Percentiles rank a stretch among this genome's conserved stretches.
Evolutionary conservation across 2,113 vertebrate species (phyloP).

Genomic region (Glaucomys volans): DNA sequence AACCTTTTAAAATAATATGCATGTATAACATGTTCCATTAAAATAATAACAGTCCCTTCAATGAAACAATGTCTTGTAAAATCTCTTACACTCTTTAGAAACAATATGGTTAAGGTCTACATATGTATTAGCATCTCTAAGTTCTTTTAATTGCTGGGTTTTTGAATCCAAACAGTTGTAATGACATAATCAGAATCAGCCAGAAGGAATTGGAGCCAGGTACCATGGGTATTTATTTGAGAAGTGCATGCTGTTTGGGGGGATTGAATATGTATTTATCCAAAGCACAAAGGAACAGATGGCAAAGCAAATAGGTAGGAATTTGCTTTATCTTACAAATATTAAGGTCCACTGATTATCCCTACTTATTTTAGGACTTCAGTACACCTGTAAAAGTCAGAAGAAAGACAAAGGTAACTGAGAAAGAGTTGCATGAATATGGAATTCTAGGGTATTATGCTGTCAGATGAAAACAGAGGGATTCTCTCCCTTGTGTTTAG

Average conservation of each 20-base stretch:
- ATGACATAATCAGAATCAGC: conserved; percentile 81
- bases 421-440: neutral
- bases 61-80: conserved; percentile 69
- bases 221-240: conserved; percentile 76
- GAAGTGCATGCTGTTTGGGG: conserved; percentile 60
- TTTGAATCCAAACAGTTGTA: conserved; percentile 71
- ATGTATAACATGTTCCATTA: conserved; percentile 43
- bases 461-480: neutral
- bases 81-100: conserved; percentile 53
- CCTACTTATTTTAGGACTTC: conserved; percentile 78
- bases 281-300: conserved; percentile 81
- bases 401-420: conserved; percentile 72
- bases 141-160: conserved; percentile 75
- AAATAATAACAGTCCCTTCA: conserved; percentile 68
- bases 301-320: conserved; percentile 76
- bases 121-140: conserved; percentile 76
- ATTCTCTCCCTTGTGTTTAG: neutral
- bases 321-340: conserved; percentile 80
- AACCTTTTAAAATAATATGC: conserved; percentile 56
- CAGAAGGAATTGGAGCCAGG: conserved; percentile 80
- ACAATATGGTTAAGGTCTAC: conserved; percentile 64
- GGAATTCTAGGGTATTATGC: neutral
- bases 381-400: conserved; percentile 77
- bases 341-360: conserved; percentile 74
- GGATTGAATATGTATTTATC: conserved; percentile 64